Conservation (phyloP, 2,888 invertebrate genomes). For the Flexamia atlantica region DNA sequence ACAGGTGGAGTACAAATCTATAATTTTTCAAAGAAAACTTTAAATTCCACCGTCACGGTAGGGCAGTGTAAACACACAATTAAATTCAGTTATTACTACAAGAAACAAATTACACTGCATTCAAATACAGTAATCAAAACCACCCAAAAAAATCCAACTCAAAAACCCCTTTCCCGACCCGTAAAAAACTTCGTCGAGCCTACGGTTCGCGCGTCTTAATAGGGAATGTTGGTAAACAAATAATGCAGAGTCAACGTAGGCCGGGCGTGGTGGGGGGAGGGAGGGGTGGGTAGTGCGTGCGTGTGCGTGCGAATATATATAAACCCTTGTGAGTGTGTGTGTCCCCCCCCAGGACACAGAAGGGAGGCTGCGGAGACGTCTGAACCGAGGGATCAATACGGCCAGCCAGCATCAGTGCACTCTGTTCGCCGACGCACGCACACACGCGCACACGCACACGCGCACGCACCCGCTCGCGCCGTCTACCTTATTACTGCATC, state of each 20-base stretch:
- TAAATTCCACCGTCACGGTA: too few species aligned
- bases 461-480: neutral
- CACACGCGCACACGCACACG: slow-evolving; percentile 15
- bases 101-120: too few species aligned
- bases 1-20: too few species aligned
- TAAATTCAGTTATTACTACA: too few species aligned
- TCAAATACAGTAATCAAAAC: too few species aligned
- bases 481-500: slow-evolving; percentile 24
- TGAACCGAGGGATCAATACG: slow-evolving; percentile 44
- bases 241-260: slow-evolving; percentile 10
- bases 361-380: slow-evolving; percentile 56
- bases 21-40: too few species aligned
- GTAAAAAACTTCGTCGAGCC: neutral
- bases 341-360: neutral
- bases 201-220: neutral
- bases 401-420: slow-evolving; percentile 41
- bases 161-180: too few species aligned
- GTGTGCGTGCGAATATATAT: neutral
- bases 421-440: slow-evolving; percentile 49
- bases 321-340: neutral
- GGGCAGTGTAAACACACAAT: too few species aligned
- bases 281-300: neutral
- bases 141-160: too few species aligned
- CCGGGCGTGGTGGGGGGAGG: neutral
- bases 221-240: slow-evolving; percentile 49